A percentile compares a stretch with the other conserved stretches of the same genome.
Evolutionary conservation across 2,113 vertebrate species (phyloP).

Genomic region (Polypterus senegalus): DNA sequence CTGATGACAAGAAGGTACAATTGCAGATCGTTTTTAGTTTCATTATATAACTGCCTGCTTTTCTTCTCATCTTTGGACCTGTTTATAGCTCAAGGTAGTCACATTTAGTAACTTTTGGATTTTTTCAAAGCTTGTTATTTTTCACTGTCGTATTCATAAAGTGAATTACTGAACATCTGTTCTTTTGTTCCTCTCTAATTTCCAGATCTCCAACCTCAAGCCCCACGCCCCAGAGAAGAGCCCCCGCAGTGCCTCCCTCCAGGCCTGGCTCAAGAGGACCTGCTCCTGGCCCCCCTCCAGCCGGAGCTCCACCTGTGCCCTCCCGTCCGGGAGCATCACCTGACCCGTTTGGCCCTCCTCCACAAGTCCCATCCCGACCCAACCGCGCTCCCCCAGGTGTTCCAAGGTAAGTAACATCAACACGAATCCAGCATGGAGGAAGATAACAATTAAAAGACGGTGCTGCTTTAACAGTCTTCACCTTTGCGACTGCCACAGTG

Average conservation of each 20-base stretch:
- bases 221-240: slow-evolving; percentile 86
- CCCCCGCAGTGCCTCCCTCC: slow-evolving; percentile 78
- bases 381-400: slow-evolving; percentile 92
- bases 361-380: slow-evolving; percentile 88
- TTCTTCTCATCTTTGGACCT: too few species aligned
- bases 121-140: too few species aligned
- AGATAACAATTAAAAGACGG: background rate
- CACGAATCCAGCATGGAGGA: background rate
- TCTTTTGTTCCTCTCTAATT: slow-evolving; percentile 10
- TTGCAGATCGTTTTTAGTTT: too few species aligned
- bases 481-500: too few species aligned
- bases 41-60: too few species aligned
- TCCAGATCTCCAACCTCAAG: slow-evolving; percentile 88
- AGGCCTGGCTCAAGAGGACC: slow-evolving; percentile 83
- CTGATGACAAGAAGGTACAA: too few species aligned
- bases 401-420: slow-evolving; percentile 73
- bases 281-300: slow-evolving; percentile 79
- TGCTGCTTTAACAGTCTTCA: too few species aligned
- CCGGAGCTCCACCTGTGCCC: slow-evolving; percentile 84
- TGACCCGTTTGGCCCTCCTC: slow-evolving; percentile 84
- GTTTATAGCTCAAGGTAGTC: too few species aligned
- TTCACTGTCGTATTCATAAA: too few species aligned
- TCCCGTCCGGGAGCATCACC: slow-evolving; percentile 93
- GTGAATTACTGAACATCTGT: too few species aligned
- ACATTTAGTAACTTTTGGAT: too few species aligned